phyloP scores from a whole-genome alignment of 2,888 invertebrate genomes.

The Chymomyza amoena region DNA sequence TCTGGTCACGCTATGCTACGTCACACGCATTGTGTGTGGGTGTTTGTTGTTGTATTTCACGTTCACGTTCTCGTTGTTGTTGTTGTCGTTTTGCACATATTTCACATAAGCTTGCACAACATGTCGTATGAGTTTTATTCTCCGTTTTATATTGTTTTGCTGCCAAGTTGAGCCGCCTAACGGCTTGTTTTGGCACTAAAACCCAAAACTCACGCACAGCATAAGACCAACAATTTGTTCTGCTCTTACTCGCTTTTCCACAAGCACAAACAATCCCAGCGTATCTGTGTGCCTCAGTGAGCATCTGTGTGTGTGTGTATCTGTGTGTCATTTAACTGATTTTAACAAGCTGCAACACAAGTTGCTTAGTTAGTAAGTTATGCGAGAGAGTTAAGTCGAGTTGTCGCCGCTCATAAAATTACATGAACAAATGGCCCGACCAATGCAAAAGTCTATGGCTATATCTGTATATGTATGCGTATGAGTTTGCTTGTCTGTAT shows the following conservation, averaged over 20 bases:
- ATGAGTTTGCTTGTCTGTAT: slow-evolving; percentile 11
- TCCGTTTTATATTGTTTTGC: slow-evolving; percentile 3
- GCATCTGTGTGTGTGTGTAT: slow-evolving; percentile 7
- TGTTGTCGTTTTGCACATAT: background rate
- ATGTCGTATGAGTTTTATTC: slow-evolving; percentile 8
- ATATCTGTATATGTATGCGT: slow-evolving; percentile 29
- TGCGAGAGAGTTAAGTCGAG: slow-evolving; percentile 24
- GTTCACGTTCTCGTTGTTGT: no score
- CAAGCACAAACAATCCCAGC: slow-evolving; percentile 1
- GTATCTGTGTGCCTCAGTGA: slow-evolving; percentile 27
- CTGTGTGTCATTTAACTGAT: slow-evolving; percentile 47
- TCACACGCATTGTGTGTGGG: background rate
- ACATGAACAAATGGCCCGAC: slow-evolving; percentile 32
- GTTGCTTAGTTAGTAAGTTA: slow-evolving; percentile 18
- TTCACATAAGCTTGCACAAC: background rate
- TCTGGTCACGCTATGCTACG: background rate
- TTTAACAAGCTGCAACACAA: slow-evolving; percentile 1
- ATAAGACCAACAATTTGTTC: background rate
- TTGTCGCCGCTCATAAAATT: slow-evolving; percentile 31
- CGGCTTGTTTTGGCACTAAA: slow-evolving; percentile 19
- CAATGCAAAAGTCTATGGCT: background rate
- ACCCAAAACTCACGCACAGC: slow-evolving; percentile 42
- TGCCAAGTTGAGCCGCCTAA: background rate
- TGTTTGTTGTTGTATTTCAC: slow-evolving; percentile 3
- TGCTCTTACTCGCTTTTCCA: background rate